phyloP scores from a whole-genome alignment of 2,888 invertebrate genomes.

The Leistus spinibarbis region DNA sequence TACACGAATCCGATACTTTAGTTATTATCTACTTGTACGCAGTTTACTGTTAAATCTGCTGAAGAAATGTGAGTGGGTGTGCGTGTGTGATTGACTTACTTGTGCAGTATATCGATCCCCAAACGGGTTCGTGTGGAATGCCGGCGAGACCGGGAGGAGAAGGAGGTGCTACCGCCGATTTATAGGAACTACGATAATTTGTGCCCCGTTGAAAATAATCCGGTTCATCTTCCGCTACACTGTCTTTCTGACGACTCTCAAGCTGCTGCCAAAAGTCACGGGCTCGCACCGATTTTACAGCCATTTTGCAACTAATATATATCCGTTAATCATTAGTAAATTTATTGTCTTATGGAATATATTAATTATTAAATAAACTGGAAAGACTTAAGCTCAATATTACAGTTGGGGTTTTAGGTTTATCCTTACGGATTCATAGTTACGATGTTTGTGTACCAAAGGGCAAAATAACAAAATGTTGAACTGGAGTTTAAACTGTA shows the following conservation, averaged over 20 bases:
- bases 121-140: slow-evolving; percentile 21
- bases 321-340: background rate
- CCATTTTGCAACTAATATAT: slow-evolving; percentile 12
- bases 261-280: slow-evolving; percentile 30
- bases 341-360: too few species aligned
- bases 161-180: background rate
- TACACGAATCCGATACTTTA: background rate
- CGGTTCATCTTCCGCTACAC: slow-evolving; percentile 15
- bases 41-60: background rate
- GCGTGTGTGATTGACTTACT: slow-evolving; percentile 19
- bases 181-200: slow-evolving; percentile 17
- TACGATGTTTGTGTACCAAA: too few species aligned
- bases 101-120: slow-evolving; percentile 35
- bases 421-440: too few species aligned
- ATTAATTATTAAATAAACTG: too few species aligned
- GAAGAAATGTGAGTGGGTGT: background rate
- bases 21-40: background rate
- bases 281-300: slow-evolving; percentile 17
- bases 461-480: too few species aligned
- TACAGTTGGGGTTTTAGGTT: too few species aligned
- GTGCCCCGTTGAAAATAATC: slow-evolving; percentile 34
- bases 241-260: slow-evolving; percentile 4
- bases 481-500: too few species aligned
- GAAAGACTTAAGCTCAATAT: too few species aligned
- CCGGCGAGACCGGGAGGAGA: background rate